Percentiles rank a stretch among this genome's conserved stretches.
Conservation (phyloP, 2,797 vertebrate species). For the Decapterus maruadsi region DNA sequence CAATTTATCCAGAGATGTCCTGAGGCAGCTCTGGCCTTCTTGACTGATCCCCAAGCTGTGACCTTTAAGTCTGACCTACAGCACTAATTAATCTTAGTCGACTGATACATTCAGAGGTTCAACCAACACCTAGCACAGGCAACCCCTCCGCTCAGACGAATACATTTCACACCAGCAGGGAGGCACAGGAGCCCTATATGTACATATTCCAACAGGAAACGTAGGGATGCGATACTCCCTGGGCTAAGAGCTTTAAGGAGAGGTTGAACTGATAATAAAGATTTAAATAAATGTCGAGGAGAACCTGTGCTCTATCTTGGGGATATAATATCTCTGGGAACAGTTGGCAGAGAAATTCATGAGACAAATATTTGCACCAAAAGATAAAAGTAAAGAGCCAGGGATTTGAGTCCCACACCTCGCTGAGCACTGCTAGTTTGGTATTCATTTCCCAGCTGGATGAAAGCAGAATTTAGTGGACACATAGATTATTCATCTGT, state of each 20-base stretch:
- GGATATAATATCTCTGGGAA: conserved; percentile 74
- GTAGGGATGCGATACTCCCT: conserved; percentile 56
- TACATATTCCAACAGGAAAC: conserved; percentile 58
- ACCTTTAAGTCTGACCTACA: conserved; percentile 72
- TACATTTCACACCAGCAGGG: conserved; percentile 40
- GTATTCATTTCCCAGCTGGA: conserved; percentile 80
- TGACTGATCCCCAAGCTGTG: conserved; percentile 62
- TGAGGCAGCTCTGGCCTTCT: conserved; percentile 48
- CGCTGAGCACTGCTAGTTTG: conserved; percentile 76
- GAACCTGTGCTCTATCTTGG: conserved; percentile 65
- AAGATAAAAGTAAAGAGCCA: conserved; percentile 80
- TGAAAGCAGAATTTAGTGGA: conserved; percentile 78
- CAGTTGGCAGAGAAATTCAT: conserved; percentile 74
- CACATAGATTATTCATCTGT: conserved; percentile 80
- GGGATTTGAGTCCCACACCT: conserved; percentile 79
- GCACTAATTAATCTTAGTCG: conserved; percentile 75
- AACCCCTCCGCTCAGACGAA: conserved; percentile 28
- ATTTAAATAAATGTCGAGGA: conserved; percentile 74
- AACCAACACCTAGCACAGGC: conserved; percentile 35
- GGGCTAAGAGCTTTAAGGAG: conserved; percentile 67
- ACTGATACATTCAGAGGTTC: conserved; percentile 58
- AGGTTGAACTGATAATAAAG: conserved; percentile 74
- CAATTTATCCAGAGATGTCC: conserved; percentile 60
- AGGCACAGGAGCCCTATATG: conserved; percentile 29
- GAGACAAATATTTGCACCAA: conserved; percentile 81